Base-by-base conservation (phyloP, 2,888 invertebrate species). In the Melinaea marsaeus region DNA sequence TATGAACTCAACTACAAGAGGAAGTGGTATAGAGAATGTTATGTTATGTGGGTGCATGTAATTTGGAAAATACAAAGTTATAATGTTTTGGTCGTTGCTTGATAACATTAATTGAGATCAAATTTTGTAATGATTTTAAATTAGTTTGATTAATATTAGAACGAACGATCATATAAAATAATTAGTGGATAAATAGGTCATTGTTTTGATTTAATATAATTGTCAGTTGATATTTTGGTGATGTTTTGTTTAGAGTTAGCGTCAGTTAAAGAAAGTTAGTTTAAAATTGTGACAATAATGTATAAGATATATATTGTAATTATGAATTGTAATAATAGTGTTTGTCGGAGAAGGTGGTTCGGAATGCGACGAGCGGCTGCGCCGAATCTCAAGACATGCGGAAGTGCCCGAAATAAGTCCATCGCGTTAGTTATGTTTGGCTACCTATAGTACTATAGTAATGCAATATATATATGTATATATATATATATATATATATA, bases 401-500 rank as follows among this genome's bases (percentile, higher is more conserved):
- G 88, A 89, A 88, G 86, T 87, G 80, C 80, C 83, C 79, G 81
- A 89, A 90, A 90, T 89, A 89, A 86, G 81, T 84, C 79, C 77
- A 79, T 80, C 81, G 81, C 83, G 83, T 79, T 78, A 75, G 77
- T 65, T 66, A 63, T 66, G 65, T 66, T 62, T 65, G 68, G 68
- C 61, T 61, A 65, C 59, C 65, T 55, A 61, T 62, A 62, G 60
- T 62, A 58, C 57, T 56, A 54, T 60, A 77, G 74, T 57, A 63
- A 58, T 61, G 61, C 61, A 32, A 45, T 63, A 64, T 57, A 48
- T 58, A 42, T 13, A 58, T 65, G 55, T 34, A 42, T 55, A 42
- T 60, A 42, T 42, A 0, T 5, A 35, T 35, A 5, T 1, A 35
- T 35, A 5, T 5, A 35, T 42, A 2, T 42, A 7, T 11, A 9